phyloP scores from a whole-genome alignment of 2,888 invertebrate species.

The Ariolimax columbianus region DNA sequence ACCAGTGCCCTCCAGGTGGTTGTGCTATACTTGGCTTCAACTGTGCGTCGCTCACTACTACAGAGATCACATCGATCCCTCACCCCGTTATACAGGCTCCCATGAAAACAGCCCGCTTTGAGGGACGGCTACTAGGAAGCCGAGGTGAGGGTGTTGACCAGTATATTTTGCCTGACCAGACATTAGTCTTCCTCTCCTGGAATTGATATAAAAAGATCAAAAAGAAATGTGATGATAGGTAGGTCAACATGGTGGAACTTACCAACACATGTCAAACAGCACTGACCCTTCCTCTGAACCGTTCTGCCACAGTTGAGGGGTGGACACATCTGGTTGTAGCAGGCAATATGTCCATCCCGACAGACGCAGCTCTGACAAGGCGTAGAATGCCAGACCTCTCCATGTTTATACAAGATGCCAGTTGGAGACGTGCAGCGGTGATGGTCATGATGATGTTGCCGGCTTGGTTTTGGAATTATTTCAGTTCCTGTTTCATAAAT shows the following conservation, averaged over 20 bases:
- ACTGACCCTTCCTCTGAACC: constrained; percentile 80
- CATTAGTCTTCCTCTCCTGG: too few species aligned
- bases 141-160: too few species aligned
- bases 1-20: too few species aligned
- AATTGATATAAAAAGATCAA: too few species aligned
- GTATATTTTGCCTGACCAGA: too few species aligned
- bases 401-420: constrained; percentile 67
- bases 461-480: constrained; percentile 34
- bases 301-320: constrained; percentile 77
- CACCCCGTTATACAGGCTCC: too few species aligned
- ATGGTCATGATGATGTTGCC: constrained; percentile 32
- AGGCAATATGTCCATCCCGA: constrained; percentile 78
- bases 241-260: constrained; percentile 58
- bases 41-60: too few species aligned
- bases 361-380: constrained; percentile 81
- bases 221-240: too few species aligned
- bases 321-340: constrained; percentile 80
- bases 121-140: too few species aligned
- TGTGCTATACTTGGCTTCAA: too few species aligned
- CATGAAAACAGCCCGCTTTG: too few species aligned
- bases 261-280: constrained; percentile 81
- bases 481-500: constrained; percentile 51
- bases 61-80: too few species aligned
- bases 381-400: constrained; percentile 79
- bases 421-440: constrained; percentile 56